Evolutionary conservation across 1,140 invertebrate species (phyloP).

Genomic region (Sitophilus oryzae): DNA sequence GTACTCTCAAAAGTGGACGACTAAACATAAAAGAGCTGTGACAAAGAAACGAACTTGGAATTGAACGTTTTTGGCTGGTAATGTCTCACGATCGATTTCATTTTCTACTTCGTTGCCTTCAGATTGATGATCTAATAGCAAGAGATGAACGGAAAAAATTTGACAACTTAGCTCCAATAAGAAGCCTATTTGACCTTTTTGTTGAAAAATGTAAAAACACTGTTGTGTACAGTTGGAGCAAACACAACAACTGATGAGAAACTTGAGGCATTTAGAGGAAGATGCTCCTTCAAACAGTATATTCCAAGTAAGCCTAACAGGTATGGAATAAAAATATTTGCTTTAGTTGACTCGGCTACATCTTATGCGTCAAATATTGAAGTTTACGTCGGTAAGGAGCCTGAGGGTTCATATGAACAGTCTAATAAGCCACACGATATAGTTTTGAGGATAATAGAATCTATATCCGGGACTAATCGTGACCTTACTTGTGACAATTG

Average conservation of each 20-base stretch:
- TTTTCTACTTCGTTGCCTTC: slow-evolving; percentile 16
- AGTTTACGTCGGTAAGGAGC: background rate
- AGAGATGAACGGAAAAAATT: slow-evolving; percentile 31
- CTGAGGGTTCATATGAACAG: background rate
- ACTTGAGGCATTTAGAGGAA: slow-evolving; percentile 1
- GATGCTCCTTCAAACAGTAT: background rate
- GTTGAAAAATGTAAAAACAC: slow-evolving; percentile 28
- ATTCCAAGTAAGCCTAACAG: too few species aligned
- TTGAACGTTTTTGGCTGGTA: slow-evolving; percentile 1
- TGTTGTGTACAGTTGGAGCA: too few species aligned
- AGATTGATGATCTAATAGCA: slow-evolving; percentile 35
- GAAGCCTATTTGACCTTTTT: slow-evolving; percentile 38
- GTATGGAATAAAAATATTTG: slow-evolving; percentile 6
- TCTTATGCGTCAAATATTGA: background rate
- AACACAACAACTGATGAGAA: background rate
- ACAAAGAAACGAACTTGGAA: background rate
- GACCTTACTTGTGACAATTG: slow-evolving; percentile 12
- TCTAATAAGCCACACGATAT: background rate
- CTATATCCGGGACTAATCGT: slow-evolving; percentile 1
- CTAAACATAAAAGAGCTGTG: background rate
- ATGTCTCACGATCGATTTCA: background rate
- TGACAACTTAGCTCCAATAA: slow-evolving; percentile 40
- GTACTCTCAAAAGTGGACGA: background rate
- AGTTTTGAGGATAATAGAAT: background rate
- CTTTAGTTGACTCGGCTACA: slow-evolving; percentile 2